These are phyloP conservation scores for Ormyrus rosae DNA, from an alignment of 2,888 invertebrate genomes.

Conservation along the genomic window DNA sequence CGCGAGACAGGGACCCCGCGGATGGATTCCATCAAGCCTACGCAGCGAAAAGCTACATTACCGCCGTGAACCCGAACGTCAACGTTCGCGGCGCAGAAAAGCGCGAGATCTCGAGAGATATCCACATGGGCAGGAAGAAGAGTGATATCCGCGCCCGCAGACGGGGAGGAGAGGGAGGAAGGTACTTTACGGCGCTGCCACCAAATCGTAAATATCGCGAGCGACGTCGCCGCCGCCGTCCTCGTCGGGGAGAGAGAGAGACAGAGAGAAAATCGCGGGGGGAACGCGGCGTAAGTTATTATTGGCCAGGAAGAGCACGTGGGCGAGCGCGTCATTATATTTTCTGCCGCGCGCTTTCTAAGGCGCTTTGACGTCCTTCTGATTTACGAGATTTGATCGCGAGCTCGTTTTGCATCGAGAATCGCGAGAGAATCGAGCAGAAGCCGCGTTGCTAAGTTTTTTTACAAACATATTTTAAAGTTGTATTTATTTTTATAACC, in stretches of 20 bases:
- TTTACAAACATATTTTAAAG: too few relatives aligned
- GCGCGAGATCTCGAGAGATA: conserved; percentile 34
- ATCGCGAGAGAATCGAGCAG: too few relatives aligned
- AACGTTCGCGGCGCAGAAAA: conserved; percentile 15
- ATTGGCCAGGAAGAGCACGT: conserved; percentile 59
- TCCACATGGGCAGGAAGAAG: conserved; percentile 6
- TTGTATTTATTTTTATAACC: too few relatives aligned
- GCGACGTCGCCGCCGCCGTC: background rate
- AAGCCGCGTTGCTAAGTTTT: too few relatives aligned
- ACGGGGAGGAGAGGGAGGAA: conserved; percentile 32
- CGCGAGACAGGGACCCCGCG: conserved; percentile 19
- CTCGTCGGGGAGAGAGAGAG: background rate
- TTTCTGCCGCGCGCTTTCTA: conserved; percentile 52
- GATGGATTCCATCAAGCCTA: conserved; percentile 39
- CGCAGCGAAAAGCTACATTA: conserved; percentile 22
- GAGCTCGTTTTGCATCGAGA: too few relatives aligned
- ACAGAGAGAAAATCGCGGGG: conserved; percentile 58
- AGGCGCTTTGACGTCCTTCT: conserved; percentile 62
- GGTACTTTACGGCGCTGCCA: conserved; percentile 65
- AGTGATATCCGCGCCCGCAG: conserved; percentile 29
- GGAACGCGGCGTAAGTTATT: conserved; percentile 65
- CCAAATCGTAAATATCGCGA: conserved; percentile 68
- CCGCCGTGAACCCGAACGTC: background rate
- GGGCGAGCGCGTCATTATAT: conserved; percentile 61
- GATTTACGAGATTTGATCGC: conserved; percentile 65